A percentile compares a stretch with the other conserved stretches of the same genome.
phyloP scores from a whole-genome alignment of 2,797 vertebrate genomes.

The Acipenser oxyrinchus region DNA sequence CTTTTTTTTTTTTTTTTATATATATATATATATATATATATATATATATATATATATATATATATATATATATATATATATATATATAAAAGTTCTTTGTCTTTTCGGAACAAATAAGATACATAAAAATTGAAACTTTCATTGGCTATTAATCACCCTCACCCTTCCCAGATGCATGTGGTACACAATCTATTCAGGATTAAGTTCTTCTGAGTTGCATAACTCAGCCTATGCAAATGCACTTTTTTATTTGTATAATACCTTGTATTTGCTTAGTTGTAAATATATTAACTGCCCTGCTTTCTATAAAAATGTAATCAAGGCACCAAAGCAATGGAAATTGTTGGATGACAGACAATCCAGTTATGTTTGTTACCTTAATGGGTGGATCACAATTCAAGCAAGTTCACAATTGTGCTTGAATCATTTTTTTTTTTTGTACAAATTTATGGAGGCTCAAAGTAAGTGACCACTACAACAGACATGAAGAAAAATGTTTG shows the following conservation, averaged over 20 bases:
- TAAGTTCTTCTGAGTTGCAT: constrained; percentile 14
- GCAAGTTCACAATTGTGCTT: not conserved
- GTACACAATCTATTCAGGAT: too few species aligned
- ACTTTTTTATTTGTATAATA: constrained; percentile 13
- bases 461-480: not conserved
- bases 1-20: too few species aligned
- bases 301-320: constrained; percentile 19
- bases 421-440: constrained; percentile 9
- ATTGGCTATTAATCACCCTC: too few species aligned
- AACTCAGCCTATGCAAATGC: constrained; percentile 18
- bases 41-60: too few species aligned
- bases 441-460: not conserved
- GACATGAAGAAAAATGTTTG: too few species aligned
- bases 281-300: constrained; percentile 11
- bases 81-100: too few species aligned
- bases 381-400: constrained; percentile 5
- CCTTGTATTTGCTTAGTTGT: not conserved
- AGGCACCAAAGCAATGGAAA: constrained; percentile 11
- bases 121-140: not conserved
- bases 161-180: too few species aligned
- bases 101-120: too few species aligned
- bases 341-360: constrained; percentile 19
- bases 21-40: too few species aligned
- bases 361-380: constrained; percentile 16
- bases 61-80: too few species aligned